A percentile compares a stretch with the other conserved stretches of the same genome.
Evolutionary conservation across 2,113 vertebrate species (phyloP).

Genomic region (Malurus cyaneus): DNA sequence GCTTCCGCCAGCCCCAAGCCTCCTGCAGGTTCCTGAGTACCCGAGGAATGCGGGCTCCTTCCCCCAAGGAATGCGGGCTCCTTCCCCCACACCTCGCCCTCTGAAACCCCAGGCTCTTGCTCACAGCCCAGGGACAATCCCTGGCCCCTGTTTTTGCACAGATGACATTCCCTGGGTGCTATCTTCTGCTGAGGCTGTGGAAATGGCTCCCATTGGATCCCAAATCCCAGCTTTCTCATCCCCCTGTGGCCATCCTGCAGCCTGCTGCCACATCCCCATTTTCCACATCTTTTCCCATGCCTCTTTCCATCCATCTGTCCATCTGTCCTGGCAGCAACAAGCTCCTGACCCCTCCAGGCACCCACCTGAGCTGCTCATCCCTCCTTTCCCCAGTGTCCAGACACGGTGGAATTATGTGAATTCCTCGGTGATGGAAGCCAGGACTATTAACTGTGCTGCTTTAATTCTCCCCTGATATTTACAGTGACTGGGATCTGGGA

Average conservation of each 20-base stretch:
- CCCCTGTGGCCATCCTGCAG: rapidly evolving
- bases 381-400: not conserved
- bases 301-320: not conserved
- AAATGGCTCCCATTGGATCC: not conserved
- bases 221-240: not conserved
- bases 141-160: rapidly evolving
- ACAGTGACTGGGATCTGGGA: not conserved
- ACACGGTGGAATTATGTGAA: not conserved
- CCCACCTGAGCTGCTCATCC: not conserved
- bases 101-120: not conserved
- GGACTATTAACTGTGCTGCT: not conserved
- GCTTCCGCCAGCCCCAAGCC: not conserved
- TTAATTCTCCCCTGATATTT: not conserved
- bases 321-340: not conserved
- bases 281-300: not conserved
- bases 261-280: not conserved
- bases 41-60: rapidly evolving
- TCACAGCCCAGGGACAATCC: not conserved
- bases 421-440: not conserved
- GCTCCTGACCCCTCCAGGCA: not conserved
- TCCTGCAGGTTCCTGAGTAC: not conserved
- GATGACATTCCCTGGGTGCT: not conserved
- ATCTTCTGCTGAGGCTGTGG: not conserved
- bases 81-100: rapidly evolving
- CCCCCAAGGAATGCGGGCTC: too few species aligned